These are phyloP conservation scores for Paratilapia polleni DNA, from an alignment of 2,113 vertebrate species.

Conservation along the genomic window DNA sequence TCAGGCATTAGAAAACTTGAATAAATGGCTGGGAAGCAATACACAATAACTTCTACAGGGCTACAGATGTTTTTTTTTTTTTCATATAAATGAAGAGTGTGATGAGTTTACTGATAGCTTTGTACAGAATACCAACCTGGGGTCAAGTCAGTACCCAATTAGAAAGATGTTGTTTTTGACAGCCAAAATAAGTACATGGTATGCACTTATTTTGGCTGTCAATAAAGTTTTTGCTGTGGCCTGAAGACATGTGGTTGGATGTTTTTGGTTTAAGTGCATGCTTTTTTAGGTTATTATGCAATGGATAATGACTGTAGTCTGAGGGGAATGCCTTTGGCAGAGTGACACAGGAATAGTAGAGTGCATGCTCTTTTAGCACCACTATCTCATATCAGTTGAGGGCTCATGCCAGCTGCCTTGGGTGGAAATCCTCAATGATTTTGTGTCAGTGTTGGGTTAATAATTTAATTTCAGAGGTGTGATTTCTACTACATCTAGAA, in stretches of 20 bases:
- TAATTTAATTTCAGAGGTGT: constrained; percentile 9
- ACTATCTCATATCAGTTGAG: constrained; percentile 34
- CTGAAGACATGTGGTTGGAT: constrained; percentile 30
- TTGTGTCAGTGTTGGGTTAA: neutral
- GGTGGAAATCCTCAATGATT: constrained; percentile 22
- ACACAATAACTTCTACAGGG: neutral
- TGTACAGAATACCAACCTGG: neutral
- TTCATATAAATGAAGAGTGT: neutral
- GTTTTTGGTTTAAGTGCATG: constrained; percentile 26
- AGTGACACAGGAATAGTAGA: constrained; percentile 21
- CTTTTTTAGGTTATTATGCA: constrained; percentile 53
- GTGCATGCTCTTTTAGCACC: constrained; percentile 28
- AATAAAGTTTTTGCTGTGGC: constrained; percentile 26
- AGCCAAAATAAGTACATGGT: neutral
- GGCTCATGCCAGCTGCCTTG: constrained; percentile 17
- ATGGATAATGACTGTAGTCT: constrained; percentile 45
- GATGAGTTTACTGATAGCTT: neutral
- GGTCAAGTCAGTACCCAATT: neutral
- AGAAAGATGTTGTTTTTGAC: neutral
- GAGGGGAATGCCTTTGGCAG: constrained; percentile 51
- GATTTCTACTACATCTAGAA: neutral
- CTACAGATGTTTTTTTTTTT: neutral
- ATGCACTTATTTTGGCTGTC: too few relatives aligned
- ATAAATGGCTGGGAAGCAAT: neutral
- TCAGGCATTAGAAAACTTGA: neutral